Conservation (phyloP, 64 coral and sea anemone genomes). For the Pocillopora verrucosa region DNA sequence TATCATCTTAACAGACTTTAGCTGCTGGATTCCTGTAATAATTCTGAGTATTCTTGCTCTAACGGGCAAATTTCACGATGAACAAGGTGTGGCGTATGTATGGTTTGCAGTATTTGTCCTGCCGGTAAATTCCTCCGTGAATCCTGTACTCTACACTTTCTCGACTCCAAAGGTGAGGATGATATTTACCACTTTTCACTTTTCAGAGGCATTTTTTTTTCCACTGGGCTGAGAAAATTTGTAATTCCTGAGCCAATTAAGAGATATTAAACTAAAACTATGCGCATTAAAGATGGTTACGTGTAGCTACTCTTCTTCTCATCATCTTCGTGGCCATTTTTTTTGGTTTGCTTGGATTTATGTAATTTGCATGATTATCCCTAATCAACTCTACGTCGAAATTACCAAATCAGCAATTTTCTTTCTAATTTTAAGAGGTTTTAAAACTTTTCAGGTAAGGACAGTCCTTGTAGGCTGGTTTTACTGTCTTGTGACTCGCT, state of each 20-base stretch:
- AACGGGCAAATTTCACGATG: background rate
- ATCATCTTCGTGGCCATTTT: no score
- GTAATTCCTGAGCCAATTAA: no score
- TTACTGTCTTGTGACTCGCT: background rate
- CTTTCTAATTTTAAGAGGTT: no score
- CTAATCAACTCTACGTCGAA: no score
- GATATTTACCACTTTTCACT: background rate
- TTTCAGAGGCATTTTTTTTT: no score
- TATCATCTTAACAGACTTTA: slow-evolving; percentile 30
- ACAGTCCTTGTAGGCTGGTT: background rate
- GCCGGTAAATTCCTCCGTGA: slow-evolving; percentile 29
- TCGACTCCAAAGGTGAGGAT: background rate
- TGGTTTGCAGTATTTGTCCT: slow-evolving; percentile 36
- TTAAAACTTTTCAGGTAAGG: background rate
- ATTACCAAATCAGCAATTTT: no score
- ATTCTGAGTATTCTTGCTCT: slow-evolving; percentile 21
- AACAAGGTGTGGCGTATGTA: background rate
- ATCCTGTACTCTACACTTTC: slow-evolving; percentile 30
- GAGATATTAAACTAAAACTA: no score
- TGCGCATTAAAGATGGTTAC: no score
- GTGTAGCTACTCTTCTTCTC: no score
- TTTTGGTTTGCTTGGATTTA: no score
- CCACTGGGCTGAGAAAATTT: no score
- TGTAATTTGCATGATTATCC: no score
- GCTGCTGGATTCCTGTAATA: slow-evolving; percentile 31